These are phyloP conservation scores for Megaptera novaeangliae DNA, from an alignment of 2,113 vertebrate genomes.

Conservation along the genomic window DNA sequence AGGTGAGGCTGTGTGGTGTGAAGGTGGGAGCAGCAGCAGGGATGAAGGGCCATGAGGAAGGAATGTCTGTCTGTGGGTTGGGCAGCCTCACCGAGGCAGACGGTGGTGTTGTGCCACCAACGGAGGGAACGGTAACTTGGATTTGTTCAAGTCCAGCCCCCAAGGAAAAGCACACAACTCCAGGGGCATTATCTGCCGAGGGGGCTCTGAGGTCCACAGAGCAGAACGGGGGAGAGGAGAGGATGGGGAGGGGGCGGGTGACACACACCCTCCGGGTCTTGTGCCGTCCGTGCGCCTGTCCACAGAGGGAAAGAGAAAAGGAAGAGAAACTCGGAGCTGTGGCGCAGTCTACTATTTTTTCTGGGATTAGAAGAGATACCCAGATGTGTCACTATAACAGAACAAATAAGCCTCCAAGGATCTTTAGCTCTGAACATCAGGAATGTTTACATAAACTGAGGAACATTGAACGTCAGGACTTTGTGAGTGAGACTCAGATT, in stretches of 20 bases:
- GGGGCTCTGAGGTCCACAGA: not conserved
- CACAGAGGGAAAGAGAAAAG: not conserved
- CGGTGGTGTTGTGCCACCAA: fast-evolving
- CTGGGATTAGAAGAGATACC: not conserved
- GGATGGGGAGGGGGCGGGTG: fast-evolving
- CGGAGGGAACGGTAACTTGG: not conserved
- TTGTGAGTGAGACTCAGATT: not conserved
- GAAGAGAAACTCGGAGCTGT: not conserved
- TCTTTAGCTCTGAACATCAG: not conserved
- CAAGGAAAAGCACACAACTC: not conserved
- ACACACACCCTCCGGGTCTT: fast-evolving
- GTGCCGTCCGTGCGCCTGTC: not conserved
- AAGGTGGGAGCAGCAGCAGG: not conserved
- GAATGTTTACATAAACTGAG: not conserved
- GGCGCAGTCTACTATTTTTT: not conserved
- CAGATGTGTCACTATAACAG: not conserved
- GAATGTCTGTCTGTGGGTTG: not conserved
- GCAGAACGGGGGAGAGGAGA: not conserved
- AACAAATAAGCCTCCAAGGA: not conserved
- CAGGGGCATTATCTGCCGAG: too few species aligned
- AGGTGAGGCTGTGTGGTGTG: not conserved
- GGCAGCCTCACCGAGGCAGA: not conserved
- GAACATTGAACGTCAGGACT: too few species aligned
- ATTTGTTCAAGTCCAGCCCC: not conserved
- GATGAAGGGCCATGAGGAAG: not conserved